Evolutionary conservation across 2,888 invertebrate genomes (phyloP), one percentile per base, ranked within the genome.

Genomic region (Cerastis leucographa): DNA sequence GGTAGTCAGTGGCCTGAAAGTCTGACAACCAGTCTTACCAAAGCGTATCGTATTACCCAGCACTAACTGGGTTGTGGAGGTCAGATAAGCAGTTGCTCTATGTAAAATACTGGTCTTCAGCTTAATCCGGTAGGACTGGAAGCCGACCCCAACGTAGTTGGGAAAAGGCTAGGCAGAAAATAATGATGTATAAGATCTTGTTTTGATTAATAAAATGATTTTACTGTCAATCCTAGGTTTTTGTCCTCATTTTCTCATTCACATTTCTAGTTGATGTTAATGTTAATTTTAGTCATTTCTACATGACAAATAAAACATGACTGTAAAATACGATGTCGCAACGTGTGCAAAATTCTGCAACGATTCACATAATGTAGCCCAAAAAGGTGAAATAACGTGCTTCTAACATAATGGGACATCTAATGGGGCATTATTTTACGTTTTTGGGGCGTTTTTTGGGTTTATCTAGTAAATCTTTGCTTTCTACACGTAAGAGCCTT

Each of bases 351-450:
- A 76, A 65, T 56, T 49, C 17, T 40, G 59, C 59, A 59, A 54
- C 76, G 80, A 84, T n/a, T 80, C 76, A 65, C n/a, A n/a, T 19
- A n/a, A 14, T 8, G 6, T 69, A 8, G 25, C 51, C 71, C 17
- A 49, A 65, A 65, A n/a, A 49, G 29, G 59, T 42, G 54, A 46
- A 42, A 62, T 51, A 19, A 44, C 25, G 70, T 56, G 19, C 14
- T 70, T 66, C 4, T 42, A 25, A 49, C 9, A 0, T 54, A 67
- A 71, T 44, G 35, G n/a, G 4, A 19, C 11, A 25, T 35, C 44
- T 66, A 44, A 66, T 76, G 49, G 66, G n/a, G 40, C 61, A 67
- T 71, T 51, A 44, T 64, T 56, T 79, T 59, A 71, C 54, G 42
- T 66, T 73, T 78, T 71, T 29, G 29, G 54, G 25, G 8, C 22